Conservation (phyloP, 23 tunicate species). For the Botrylloides violaceus region DNA sequence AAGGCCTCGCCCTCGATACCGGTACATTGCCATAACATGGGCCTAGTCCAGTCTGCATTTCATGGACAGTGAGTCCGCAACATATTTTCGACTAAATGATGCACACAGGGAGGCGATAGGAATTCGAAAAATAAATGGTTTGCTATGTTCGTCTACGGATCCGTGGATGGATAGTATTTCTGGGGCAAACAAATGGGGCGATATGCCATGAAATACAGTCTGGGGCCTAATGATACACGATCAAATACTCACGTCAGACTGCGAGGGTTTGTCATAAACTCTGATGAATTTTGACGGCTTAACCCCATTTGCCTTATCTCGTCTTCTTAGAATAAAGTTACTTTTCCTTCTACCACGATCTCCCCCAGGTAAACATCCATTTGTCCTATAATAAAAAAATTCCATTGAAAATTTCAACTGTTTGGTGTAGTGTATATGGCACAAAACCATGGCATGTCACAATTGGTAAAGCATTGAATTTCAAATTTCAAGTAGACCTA, state of each 20-base stretch:
- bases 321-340: slow-evolving; percentile 44
- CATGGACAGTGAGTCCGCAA: too few species aligned
- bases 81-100: too few species aligned
- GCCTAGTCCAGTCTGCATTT: too few species aligned
- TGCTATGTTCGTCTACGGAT: slow-evolving; percentile 2
- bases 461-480: not conserved
- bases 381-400: slow-evolving; percentile 39
- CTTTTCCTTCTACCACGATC: slow-evolving; percentile 76
- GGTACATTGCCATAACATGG: too few species aligned
- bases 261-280: slow-evolving; percentile 39
- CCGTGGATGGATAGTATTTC: not conserved
- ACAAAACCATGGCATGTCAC: not conserved
- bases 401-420: too few species aligned
- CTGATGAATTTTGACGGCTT: slow-evolving; percentile 59
- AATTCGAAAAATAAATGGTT: not conserved
- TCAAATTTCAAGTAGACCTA: not conserved
- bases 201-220: too few species aligned
- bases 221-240: too few species aligned
- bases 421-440: not conserved
- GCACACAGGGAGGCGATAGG: too few species aligned
- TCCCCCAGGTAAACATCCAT: slow-evolving; percentile 87
- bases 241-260: slow-evolving; percentile 50
- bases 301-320: slow-evolving; percentile 43
- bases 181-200: too few species aligned
- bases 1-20: too few species aligned